Base-by-base conservation (phyloP, 2,888 invertebrate species). In the Epinotia brunnichana region DNA sequence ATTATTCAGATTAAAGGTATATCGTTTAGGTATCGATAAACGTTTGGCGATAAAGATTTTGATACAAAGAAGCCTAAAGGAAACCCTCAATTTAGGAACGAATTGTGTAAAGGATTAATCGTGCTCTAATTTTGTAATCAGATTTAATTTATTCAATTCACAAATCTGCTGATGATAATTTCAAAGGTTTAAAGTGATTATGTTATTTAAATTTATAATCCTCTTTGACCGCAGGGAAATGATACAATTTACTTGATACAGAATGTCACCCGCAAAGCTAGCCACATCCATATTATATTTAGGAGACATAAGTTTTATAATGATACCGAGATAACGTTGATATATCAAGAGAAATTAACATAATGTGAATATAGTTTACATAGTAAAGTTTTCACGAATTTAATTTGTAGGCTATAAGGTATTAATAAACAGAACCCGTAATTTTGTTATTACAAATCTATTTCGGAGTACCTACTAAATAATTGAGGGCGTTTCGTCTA, bases 101-200 rank as follows among this genome's bases (percentile, higher is more conserved):
- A 54, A 54, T 56, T 66, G 41, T 64, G 21, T 54, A 41, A 66
- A 39, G 54, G 41, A 66, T 66, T 66, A 66, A 17, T 39, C 41
- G 41, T 41, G 54, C 41, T 66, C 21, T 54, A 7, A 29, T 5
- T 41, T 41, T 24, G 51, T 63, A 54, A 66, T 54, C 5, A 56
- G 64, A 64, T 54, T 64, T 54, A 41, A 56, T 54, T 66, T 41
- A 66, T 56, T 66, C 66, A 56, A 56, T 64, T 41, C 39, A 17
- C 29, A 29, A 56, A 66, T 41, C 66, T 56, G 54, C 39, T 66
- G 41, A 66, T 56, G 41, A 56, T 64, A 7, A 66, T 54, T 21
- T 66, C 11, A 56, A 66, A 41, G 21, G 54, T n/a, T 62, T 62
- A 48, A 62, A 66, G 66, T 41, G 54, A 64, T 64, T 66, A 66